phyloP scores from a whole-genome alignment of 2,797 vertebrate species.

The Tiaroga cobitis region DNA sequence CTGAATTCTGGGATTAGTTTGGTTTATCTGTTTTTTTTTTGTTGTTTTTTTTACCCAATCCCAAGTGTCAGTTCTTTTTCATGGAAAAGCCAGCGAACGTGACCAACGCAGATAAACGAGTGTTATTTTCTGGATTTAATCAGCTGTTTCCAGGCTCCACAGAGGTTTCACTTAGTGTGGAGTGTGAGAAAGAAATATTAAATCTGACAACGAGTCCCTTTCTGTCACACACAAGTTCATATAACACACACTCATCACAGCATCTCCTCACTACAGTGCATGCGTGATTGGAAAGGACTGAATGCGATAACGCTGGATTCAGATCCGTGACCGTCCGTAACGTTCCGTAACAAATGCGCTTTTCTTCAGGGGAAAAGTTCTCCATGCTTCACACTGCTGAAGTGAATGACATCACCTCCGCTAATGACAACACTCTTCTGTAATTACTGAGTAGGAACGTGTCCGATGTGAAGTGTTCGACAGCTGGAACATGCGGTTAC shows the following conservation, averaged over 20 bases:
- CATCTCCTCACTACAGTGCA: not conserved
- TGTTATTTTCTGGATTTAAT: slow-evolving; percentile 66
- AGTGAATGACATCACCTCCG: slow-evolving; percentile 46
- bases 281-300: not conserved
- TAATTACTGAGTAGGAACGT: not conserved
- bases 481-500: not conserved
- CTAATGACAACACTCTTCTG: not conserved
- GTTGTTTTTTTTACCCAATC: not conserved
- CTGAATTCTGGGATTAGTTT: not conserved
- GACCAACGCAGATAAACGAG: slow-evolving; percentile 36
- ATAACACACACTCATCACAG: slow-evolving; percentile 38
- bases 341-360: not conserved
- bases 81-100: not conserved
- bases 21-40: not conserved
- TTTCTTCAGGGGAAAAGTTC: slow-evolving; percentile 30
- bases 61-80: not conserved
- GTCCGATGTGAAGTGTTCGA: not conserved
- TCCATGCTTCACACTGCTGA: slow-evolving; percentile 8
- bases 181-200: slow-evolving; percentile 66
- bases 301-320: not conserved
- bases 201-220: slow-evolving; percentile 63
- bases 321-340: not conserved
- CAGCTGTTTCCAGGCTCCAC: slow-evolving; percentile 52
- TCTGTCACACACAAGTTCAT: slow-evolving; percentile 28
- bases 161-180: slow-evolving; percentile 35